Conservation (phyloP, 1,140 invertebrate genomes). For the Halesus radiatus region DNA sequence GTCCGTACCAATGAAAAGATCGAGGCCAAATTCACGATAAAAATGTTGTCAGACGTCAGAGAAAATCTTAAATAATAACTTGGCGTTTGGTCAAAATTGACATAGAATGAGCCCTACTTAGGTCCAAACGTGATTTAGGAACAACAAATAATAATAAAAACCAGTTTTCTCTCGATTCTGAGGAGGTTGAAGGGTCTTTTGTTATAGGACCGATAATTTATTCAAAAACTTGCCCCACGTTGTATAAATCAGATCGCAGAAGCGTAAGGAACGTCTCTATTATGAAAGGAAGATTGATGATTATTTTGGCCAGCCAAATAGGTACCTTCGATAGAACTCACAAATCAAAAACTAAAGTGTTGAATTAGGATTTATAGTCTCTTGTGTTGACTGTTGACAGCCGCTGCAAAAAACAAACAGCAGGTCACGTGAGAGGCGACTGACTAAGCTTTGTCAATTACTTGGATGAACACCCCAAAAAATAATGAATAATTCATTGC, state of each 20-base stretch:
- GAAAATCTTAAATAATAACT: background rate
- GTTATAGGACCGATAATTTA: background rate
- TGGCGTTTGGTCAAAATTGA: background rate
- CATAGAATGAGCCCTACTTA: slow-evolving; percentile 3
- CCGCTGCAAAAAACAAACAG: slow-evolving; percentile 22
- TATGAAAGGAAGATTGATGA: slow-evolving; percentile 19
- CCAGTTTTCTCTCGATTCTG: background rate
- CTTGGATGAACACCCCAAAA: background rate
- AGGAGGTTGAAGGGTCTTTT: background rate
- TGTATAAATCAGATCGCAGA: background rate
- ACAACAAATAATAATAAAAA: background rate
- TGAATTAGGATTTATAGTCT: slow-evolving; percentile 33
- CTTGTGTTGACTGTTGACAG: slow-evolving; percentile 26
- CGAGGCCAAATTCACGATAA: background rate
- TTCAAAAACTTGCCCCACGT: background rate
- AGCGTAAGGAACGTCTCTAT: slow-evolving; percentile 1
- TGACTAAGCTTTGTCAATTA: background rate
- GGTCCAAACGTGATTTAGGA: background rate
- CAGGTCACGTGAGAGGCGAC: slow-evolving; percentile 6
- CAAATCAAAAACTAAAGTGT: slow-evolving; percentile 32
- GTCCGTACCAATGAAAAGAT: background rate
- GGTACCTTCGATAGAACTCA: slow-evolving; percentile 9
- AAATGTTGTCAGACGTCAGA: background rate
- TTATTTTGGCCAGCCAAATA: slow-evolving; percentile 4
- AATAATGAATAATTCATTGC: background rate